Evolutionary conservation across 2,888 invertebrate genomes (phyloP).

Genomic region (Xestia c-nigrum): DNA sequence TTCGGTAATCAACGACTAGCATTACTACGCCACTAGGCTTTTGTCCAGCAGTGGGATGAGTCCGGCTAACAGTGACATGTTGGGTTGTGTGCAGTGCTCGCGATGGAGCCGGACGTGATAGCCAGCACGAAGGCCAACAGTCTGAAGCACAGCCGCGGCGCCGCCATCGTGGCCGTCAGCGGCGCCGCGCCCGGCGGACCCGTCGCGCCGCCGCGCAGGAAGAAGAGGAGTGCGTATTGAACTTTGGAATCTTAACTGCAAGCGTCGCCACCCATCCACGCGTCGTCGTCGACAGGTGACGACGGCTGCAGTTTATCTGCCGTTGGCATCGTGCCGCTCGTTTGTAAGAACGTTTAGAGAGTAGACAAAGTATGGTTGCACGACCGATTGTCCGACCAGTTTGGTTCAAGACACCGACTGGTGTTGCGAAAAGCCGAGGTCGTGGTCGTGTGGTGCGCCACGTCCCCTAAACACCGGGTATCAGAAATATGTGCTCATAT

Average conservation of each 20-base stretch:
- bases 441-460: background rate
- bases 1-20: background rate
- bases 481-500: background rate
- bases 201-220: slow-evolving; percentile 94
- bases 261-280: too few species aligned
- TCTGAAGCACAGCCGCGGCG: slow-evolving; percentile 81
- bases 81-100: slow-evolving; percentile 76
- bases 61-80: background rate
- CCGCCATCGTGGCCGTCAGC: slow-evolving; percentile 74
- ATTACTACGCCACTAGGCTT: too few species aligned
- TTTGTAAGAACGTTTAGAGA: too few species aligned
- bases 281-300: too few species aligned
- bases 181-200: slow-evolving; percentile 92
- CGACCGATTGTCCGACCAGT: too few species aligned
- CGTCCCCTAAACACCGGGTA: background rate
- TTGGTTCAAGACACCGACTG: too few species aligned
- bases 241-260: too few species aligned
- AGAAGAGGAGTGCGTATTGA: slow-evolving; percentile 92
- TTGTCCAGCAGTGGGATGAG: background rate
- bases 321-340: too few species aligned
- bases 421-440: too few species aligned
- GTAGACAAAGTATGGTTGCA: too few species aligned
- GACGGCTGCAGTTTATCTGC: too few species aligned
- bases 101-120: slow-evolving; percentile 97
- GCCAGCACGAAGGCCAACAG: slow-evolving; percentile 95